Evolutionary conservation across 2,797 vertebrate genomes (phyloP).

Genomic region (Muscicapa comitata): DNA sequence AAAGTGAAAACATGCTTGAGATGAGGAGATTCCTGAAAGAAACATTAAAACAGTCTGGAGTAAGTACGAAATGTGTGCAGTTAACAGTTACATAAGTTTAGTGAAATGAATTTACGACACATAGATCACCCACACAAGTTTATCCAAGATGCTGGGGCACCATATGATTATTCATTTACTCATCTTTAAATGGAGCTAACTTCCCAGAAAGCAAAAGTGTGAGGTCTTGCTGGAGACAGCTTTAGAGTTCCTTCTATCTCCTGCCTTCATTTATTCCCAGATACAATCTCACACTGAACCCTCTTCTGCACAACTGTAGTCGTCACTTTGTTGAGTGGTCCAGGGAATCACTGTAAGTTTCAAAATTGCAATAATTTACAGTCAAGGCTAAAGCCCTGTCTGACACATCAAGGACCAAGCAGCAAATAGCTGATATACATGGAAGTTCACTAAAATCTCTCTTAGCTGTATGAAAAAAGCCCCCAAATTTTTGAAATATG

Average conservation of each 20-base stretch:
- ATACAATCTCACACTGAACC: not conserved
- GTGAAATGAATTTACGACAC: slow-evolving; percentile 24
- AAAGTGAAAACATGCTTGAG: not conserved
- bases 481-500: not conserved
- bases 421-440: not conserved
- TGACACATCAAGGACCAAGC: not conserved
- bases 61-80: not conserved
- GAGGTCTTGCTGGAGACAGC: not conserved
- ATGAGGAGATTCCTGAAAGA: not conserved
- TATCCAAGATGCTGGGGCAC: not conserved
- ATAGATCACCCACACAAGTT: slow-evolving; percentile 4
- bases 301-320: not conserved
- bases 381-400: not conserved
- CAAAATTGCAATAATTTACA: not conserved
- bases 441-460: not conserved
- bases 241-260: not conserved
- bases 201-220: slow-evolving; percentile 17
- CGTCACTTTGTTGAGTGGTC: not conserved
- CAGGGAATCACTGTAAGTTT: not conserved
- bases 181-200: slow-evolving; percentile 15
- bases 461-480: not conserved
- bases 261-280: not conserved
- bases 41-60: slow-evolving; percentile 2
- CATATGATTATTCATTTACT: slow-evolving; percentile 42
- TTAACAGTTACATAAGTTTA: not conserved